Evolutionary conservation across 2,888 invertebrate genomes (phyloP).

Genomic region (Lysandra coridon): DNA sequence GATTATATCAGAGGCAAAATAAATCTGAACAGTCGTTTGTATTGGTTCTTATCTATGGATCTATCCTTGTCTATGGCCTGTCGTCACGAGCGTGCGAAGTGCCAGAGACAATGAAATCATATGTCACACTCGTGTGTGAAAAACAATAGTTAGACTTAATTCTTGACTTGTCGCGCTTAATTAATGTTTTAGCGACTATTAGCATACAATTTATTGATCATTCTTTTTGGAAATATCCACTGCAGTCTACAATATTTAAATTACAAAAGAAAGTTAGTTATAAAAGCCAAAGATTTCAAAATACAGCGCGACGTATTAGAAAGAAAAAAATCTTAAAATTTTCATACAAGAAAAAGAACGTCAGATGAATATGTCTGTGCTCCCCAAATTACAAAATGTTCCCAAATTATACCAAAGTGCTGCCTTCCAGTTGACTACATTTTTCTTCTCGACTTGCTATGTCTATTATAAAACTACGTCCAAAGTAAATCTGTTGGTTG

Average conservation of each 20-base stretch:
- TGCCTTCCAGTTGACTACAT: no score
- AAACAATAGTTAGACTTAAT: neutral
- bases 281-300: no score
- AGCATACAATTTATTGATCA: neutral
- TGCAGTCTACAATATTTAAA: no score
- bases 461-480: neutral
- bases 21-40: neutral
- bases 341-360: no score
- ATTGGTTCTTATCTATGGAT: conserved; percentile 3
- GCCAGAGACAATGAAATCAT: conserved; percentile 1
- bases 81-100: conserved; percentile 16
- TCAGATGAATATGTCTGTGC: no score
- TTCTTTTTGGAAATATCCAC: no score
- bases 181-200: neutral
- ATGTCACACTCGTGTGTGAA: neutral
- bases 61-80: neutral
- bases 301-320: no score
- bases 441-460: neutral
- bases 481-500: neutral
- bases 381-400: no score
- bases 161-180: neutral
- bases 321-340: no score
- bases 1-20: neutral
- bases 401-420: no score
- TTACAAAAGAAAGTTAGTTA: no score